Evolutionary conservation across 2,888 invertebrate genomes (phyloP).

Genomic region (Dynastes maya): DNA sequence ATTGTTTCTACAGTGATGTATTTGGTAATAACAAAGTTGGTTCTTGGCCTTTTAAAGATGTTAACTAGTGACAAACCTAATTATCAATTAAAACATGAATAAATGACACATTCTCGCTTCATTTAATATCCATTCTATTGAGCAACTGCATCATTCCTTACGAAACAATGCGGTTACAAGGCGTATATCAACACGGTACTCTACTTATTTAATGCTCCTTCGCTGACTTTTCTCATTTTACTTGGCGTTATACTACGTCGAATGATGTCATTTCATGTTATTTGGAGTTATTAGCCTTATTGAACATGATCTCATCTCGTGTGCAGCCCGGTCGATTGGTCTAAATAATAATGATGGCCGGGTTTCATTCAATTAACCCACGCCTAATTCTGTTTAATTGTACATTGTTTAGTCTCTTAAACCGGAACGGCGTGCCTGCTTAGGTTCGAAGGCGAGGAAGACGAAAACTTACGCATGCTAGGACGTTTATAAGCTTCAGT

Average conservation of each 20-base stretch:
- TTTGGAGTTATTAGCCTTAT: constrained; percentile 31
- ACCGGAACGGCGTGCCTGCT: not conserved
- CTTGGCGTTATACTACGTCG: not conserved
- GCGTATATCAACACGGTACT: not conserved
- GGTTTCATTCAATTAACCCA: constrained; percentile 59
- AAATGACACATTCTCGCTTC: too few species aligned
- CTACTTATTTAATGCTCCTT: not conserved
- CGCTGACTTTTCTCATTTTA: not conserved
- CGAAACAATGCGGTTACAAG: not conserved
- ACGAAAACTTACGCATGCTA: not conserved
- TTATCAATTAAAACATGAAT: too few species aligned
- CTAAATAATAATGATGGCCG: constrained; percentile 56
- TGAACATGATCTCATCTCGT: constrained; percentile 54
- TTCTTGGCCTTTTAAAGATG: too few species aligned
- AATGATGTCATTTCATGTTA: constrained; percentile 46
- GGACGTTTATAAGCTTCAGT: constrained; percentile 6
- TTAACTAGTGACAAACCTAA: too few species aligned
- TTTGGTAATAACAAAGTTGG: too few species aligned
- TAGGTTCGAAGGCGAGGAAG: constrained; percentile 1
- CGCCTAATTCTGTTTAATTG: constrained; percentile 56
- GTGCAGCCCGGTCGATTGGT: constrained; percentile 54
- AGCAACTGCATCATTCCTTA: not conserved
- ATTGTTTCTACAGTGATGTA: too few species aligned
- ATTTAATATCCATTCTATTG: too few species aligned
- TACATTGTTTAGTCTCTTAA: constrained; percentile 43